phyloP scores from a whole-genome alignment of 2,113 vertebrate species.

The Kryptolebias marmoratus region DNA sequence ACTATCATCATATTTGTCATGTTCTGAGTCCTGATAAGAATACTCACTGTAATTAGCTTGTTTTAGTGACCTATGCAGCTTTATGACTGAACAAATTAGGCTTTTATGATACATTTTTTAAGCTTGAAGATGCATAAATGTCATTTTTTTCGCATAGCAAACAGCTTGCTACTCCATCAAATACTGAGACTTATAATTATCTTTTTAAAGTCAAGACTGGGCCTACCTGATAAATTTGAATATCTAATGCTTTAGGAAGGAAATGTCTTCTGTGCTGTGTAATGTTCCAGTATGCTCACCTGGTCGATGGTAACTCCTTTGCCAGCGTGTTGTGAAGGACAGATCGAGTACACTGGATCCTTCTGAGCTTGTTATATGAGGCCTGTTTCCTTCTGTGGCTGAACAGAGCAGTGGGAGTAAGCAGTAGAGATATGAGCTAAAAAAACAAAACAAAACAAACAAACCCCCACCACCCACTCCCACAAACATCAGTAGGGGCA shows the following conservation, averaged over 20 bases:
- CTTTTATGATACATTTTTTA: background rate
- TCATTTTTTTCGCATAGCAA: background rate
- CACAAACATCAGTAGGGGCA: too few relatives aligned
- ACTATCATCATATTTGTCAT: slow-evolving; percentile 8
- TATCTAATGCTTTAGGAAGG: too few relatives aligned
- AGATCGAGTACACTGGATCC: too few relatives aligned
- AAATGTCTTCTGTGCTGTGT: too few relatives aligned
- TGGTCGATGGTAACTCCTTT: background rate
- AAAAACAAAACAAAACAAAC: too few relatives aligned
- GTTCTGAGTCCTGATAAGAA: background rate
- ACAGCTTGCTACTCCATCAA: background rate
- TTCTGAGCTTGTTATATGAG: background rate
- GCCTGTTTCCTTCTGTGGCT: background rate
- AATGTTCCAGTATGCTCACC: too few relatives aligned
- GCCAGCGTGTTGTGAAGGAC: background rate
- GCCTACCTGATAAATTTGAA: too few relatives aligned
- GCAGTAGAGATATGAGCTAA: too few relatives aligned
- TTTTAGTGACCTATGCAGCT: background rate
- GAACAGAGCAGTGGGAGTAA: background rate
- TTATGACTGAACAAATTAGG: slow-evolving; percentile 5
- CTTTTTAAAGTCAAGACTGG: background rate
- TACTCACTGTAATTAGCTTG: slow-evolving; percentile 3
- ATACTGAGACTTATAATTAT: background rate
- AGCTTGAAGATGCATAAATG: background rate
- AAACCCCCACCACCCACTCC: too few relatives aligned